Conservation (phyloP, 2,888 invertebrate species). For the Argyra leucocephala region DNA sequence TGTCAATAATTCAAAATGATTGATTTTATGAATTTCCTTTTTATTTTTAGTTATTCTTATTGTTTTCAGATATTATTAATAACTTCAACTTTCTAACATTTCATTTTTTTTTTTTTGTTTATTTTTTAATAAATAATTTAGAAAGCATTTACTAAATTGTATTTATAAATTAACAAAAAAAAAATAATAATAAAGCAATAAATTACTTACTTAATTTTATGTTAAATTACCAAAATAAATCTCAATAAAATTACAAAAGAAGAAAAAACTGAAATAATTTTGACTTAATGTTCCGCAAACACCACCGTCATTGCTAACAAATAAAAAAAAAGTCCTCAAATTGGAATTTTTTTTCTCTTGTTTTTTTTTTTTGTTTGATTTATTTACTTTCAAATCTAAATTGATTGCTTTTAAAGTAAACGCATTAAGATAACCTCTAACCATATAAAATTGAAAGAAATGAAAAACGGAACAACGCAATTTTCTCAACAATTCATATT, state of each 20-base stretch:
- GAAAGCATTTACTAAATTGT: neutral
- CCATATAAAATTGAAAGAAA: too few species aligned
- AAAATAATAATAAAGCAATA: neutral
- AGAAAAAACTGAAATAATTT: too few species aligned
- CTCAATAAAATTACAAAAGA: slow-evolving; percentile 1
- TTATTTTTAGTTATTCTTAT: too few species aligned
- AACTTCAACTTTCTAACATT: too few species aligned
- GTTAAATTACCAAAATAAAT: slow-evolving; percentile 6
- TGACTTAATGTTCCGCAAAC: neutral
- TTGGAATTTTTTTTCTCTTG: neutral
- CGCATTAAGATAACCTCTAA: neutral
- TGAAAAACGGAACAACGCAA: too few species aligned
- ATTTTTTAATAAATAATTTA: too few species aligned
- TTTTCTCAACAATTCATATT: too few species aligned
- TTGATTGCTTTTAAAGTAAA: neutral
- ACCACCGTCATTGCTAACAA: neutral
- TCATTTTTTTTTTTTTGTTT: too few species aligned
- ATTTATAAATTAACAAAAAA: neutral
- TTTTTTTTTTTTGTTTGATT: neutral
- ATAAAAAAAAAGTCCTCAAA: neutral
- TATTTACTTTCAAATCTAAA: neutral
- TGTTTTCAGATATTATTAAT: too few species aligned
- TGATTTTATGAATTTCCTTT: too few species aligned
- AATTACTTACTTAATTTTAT: neutral
- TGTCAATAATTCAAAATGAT: too few species aligned